Evolutionary conservation across 2,113 vertebrate species (phyloP), one percentile per base, ranked within the genome.

Genomic region (Tetraodon nigroviridis): DNA sequence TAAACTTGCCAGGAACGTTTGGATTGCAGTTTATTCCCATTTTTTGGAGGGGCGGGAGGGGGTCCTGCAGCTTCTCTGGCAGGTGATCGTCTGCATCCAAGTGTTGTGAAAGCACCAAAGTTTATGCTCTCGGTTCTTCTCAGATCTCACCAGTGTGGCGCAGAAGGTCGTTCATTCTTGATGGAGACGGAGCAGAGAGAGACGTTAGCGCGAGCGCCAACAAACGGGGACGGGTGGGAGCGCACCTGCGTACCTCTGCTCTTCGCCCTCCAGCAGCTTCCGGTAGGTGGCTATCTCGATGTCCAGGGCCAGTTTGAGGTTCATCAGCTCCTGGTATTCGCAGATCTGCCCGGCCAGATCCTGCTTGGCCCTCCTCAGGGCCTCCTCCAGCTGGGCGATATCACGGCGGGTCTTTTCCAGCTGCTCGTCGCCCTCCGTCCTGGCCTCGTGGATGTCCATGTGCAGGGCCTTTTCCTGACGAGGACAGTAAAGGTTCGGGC

Each of bases 271-370:
- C 81, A 92, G 86, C 60, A 92, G 84, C 69, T 92, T 88, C 21
- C 50, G 78, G 80, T 93, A 93, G 47, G 90, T 92, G 76, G 85
- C 87, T 44, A 93, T 92, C 82, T 92, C 91, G 1, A 92, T 91
- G 72, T 92, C 91, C 65, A 92, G 64, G 3, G 89, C 90, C 85
- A 93, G 73, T 59, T 91, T 92, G 70, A 90, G 71, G 76, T 91
- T 89, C 81, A 92, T 86, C 52, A 92, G 88, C 16, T 88, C 81
- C 42, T 91, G 90, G 75, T 92, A 82, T 10, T 91, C 82, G 0
- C 76, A 72, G 41, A 89, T 58, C 66, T 90, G 88, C 3, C 27
- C 19, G 0, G 86, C 84, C 86, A 90, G 63, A 42, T 90, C 86
- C 11, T 82, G 82, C 77, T 87, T 92, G 51, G 75, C 75, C 16